Base-by-base conservation (phyloP, 2,113 vertebrate species). In the Laticauda laticaudata region DNA sequence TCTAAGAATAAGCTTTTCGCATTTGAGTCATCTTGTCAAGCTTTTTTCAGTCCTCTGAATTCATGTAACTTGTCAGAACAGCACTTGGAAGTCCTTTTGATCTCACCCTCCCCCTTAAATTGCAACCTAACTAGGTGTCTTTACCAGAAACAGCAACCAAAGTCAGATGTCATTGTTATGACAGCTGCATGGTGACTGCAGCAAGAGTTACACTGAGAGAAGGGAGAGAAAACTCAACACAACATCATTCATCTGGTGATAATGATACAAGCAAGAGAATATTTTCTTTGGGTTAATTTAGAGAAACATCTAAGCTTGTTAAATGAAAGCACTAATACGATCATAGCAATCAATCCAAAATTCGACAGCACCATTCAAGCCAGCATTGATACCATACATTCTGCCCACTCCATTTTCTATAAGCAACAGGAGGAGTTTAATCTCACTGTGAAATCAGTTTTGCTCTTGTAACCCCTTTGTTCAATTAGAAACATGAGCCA, bases 21-120 rank as follows among this genome's bases (percentile, higher is more conserved):
- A 97, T 95, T 94, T 89, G 96, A 96, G 94, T 92, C 91, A 95
- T 95, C 95, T 96, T 95, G 95, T 96, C 93, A 96, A 96, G 90
- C 95, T 92, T 55, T 88, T 96, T 26, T 93, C 81, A 96, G 0
- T 4, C 86, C 89, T 94, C 86, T 93, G 89, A 14, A 95, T 95
- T 94, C 94, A 90, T 91, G 95, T 94, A 96, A 59, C 94, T 95
- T 96, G 95, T 93, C 95, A 95, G 94, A 96, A 95, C 43, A 93
- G 95, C 90, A 94, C 95, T 96, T 97, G 96, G 96, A 95, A 97
- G 95, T 93, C 92, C 95, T 95, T 96, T 94, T 95, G 95, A 97
- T 96, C 95, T 93, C 59, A 20, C 6, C 51, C 4, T 43, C 0
- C 93, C 96, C 95, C 96, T 89, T 95, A 97, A 97, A 97, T 96